A percentile compares a stretch with the other conserved stretches of the same genome.
phyloP scores from a whole-genome alignment of 2,113 vertebrate genomes.

The Xyliphius kryptos region DNA sequence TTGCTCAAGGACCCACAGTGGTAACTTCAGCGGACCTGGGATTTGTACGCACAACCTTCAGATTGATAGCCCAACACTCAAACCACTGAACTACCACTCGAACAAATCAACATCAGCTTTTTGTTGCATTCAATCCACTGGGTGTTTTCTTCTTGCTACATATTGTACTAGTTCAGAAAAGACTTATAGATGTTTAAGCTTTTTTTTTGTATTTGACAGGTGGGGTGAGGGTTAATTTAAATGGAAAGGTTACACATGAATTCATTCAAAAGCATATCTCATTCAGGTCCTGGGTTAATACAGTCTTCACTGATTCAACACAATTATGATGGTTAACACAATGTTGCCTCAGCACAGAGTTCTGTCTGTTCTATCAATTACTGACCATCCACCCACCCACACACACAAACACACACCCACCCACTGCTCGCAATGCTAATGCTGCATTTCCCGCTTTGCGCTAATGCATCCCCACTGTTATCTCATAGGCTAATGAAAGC shows the following conservation, averaged over 20 bases:
- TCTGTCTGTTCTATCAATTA: conserved; percentile 98
- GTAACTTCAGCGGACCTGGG: no score
- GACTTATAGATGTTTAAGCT: no score
- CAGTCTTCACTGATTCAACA: conserved; percentile 92
- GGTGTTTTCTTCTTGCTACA: no score
- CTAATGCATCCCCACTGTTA: conserved; percentile 99
- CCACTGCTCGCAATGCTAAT: conserved; percentile 79
- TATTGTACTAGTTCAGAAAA: no score
- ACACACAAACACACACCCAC: conserved; percentile 51
- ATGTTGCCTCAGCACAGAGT: conserved; percentile 94
- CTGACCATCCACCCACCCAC: conserved; percentile 57
- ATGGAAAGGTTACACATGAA: conserved; percentile 84
- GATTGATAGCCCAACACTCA: no score
- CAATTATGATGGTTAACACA: conserved; percentile 99
- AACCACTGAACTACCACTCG: no score
- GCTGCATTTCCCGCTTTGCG: conserved; percentile 90
- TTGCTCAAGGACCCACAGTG: no score
- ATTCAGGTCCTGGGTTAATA: conserved; percentile 86
- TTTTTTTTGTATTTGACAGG: no score
- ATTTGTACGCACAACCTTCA: no score
- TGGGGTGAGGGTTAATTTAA: conserved; percentile 49
- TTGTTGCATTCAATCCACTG: no score
- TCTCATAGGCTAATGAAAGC: conserved; percentile 99
- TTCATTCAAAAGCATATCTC: conserved; percentile 95
- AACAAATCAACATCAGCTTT: no score